Percentiles rank a stretch among this genome's conserved stretches.
These are phyloP conservation scores for Caenorhabditis doughertyi DNA, from an alignment of 2,888 invertebrate species.

Conservation along the genomic window DNA sequence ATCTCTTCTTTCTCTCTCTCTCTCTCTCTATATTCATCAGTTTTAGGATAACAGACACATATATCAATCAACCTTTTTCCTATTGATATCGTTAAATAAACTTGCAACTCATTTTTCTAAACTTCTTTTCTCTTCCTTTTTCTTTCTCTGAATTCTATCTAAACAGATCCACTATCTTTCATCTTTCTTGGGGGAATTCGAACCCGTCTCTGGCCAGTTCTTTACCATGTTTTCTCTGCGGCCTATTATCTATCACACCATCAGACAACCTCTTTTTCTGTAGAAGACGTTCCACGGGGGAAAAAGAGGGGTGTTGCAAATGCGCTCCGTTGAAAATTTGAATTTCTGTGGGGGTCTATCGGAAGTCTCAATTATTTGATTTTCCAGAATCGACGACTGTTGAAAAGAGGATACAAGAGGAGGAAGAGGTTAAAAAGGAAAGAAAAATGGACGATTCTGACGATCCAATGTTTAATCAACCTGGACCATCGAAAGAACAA, in stretches of 20 bases:
- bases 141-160: background rate
- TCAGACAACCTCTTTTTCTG: background rate
- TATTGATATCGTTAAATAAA: slow-evolving; percentile 15
- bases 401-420: background rate
- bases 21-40: background rate
- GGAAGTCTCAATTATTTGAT: background rate
- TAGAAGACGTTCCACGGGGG: slow-evolving; percentile 32
- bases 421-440: background rate
- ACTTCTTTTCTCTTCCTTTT: background rate
- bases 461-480: background rate
- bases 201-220: slow-evolving; percentile 11
- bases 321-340: slow-evolving; percentile 35
- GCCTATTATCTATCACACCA: background rate
- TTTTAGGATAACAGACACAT: slow-evolving; percentile 1
- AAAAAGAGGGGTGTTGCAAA: slow-evolving; percentile 2
- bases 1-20: background rate
- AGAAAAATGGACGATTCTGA: slow-evolving; percentile 9
- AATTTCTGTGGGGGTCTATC: slow-evolving; percentile 17
- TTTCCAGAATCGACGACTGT: slow-evolving; percentile 10
- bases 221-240: slow-evolving; percentile 27
- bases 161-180: slow-evolving; percentile 25
- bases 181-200: background rate
- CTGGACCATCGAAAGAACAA: slow-evolving; percentile 21
- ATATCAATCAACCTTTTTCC: slow-evolving; percentile 13
- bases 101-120: slow-evolving; percentile 28